Base-by-base conservation (phyloP, 2,113 vertebrate genomes). In the Oncorhynchus gorbuscha region DNA sequence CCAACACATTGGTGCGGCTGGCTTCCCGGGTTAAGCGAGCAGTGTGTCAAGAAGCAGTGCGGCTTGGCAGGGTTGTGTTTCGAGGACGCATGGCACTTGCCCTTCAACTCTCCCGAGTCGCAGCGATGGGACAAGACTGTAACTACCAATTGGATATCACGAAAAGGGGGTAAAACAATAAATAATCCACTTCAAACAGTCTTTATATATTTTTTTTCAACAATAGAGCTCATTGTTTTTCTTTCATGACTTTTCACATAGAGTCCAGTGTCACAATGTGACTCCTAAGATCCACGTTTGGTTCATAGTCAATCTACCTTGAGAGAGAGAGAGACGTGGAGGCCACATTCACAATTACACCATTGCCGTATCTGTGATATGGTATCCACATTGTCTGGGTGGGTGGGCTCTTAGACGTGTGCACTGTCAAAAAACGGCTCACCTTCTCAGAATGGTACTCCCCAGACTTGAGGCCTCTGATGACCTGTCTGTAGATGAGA, bases 391-490 rank as follows among this genome's bases (percentile, higher is more conserved):
- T 8, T 9, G 8, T 22, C 59, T 22, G 59, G 18, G 59, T 22
- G 16, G 18, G 6, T 32, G 66, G 24, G 35, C 14, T 2, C 7
- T 32, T 18, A 7, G 66, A 32, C 18, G 32, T 39, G 28, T 68
- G 28, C n/a, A 35, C 66, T 39, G 30, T 39, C 1, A 26, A 22
- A 61, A 61, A 22, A 12, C 58, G 49, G 8, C 85, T 82, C 75
- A 98, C 97, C 95, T 95, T 96, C n/a, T 96, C 94, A 65, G 94
- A 95, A 59, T 76, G 87, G 78, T 98, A 99, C 14, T 97, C 96
- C 71, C 94, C 94, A 0, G 89, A 92, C 76, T 96, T 91, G 61
- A 99, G 62, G 6, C 94, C 95, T 0, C 89, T 94, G 79, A 98
- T 91, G 81, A 98, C 71, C 86, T 99, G 97, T 72, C 78, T 92